Evolutionary conservation across 2,888 invertebrate species (phyloP), one percentile per base, ranked within the genome.

Genomic region (Hirtodrosophila confusa): DNA sequence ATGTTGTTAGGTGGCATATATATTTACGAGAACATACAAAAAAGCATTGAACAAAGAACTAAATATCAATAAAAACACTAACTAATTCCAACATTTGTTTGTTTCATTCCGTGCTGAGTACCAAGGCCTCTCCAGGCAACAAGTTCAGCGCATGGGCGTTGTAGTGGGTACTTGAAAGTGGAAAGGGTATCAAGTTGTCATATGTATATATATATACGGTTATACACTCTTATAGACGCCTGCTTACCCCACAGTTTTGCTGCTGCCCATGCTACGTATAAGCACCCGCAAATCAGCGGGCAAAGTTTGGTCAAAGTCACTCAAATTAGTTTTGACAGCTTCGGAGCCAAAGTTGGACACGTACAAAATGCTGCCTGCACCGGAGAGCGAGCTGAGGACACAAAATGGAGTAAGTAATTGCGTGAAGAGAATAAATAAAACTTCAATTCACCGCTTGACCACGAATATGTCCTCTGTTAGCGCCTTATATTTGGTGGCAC

Each of bases 401-500:
- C 0, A 1, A 10, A 44, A 33, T 5, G 5, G 9, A 47, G 4
- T n/a, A 12, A 9, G 17, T 17, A 39, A 49, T 31, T 31, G 27
- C 27, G 17, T 17, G 17, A 17, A 17, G 17, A 17, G 17, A 17
- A 17, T 17, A 17, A 17, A 17, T 17, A 17, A 17, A 17, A 17
- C 17, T 17, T 7, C 2, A 31, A 6, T 8, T 53, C 12, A 90
- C 90, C 90, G 84, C 60, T 89, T 88, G 1, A 90, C 57, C 9
- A 85, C 82, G 23, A 90, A 89, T 0, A 89, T 69, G 10, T 77
- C 55, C 0, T 85, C 78, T 36, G 69, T 80, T 0, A 90, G 27
- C 2, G 87, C 88, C 0, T 73, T 71, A 43, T 89, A 90, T 49
- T 86, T 89, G 3, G 79, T 86, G 0, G 67, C 45, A 0, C 90